Base-by-base conservation (phyloP, 2,888 invertebrate genomes). In the Mesorhabditis sp. region DNA sequence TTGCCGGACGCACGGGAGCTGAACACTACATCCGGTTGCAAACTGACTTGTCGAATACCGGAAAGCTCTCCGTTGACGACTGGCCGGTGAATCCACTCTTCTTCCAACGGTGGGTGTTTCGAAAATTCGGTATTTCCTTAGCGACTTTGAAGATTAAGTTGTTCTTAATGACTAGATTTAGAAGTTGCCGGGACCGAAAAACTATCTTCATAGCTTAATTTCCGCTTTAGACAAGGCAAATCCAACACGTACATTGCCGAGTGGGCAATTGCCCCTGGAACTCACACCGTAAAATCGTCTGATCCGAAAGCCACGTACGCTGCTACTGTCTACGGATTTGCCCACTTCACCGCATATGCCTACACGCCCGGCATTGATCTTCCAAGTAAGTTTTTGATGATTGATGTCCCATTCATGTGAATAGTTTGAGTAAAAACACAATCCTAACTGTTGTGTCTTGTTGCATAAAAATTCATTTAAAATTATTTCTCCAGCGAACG, bases 81-180 rank as follows among this genome's bases (percentile, higher is more conserved):
- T 50, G 58, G 58, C 10, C n/a, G 58, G 58, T 50, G 58, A 50
- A n/a, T n/a, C 58, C 58, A 50, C 58, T 50, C n/a, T 50, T 50
- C 58, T 50, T 13, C 58, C 58, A 50, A 50, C 7, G 58, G 58
- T 50, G 7, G 2, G 58, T 50, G 58, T 2, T 1, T 28, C 28
- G 28, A 28, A 28, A 28, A 28, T n/a, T n/a, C n/a, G n/a, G n/a
- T n/a, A n/a, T n/a, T n/a, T n/a, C n/a, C n/a, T n/a, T n/a, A n/a
- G n/a, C n/a, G n/a, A n/a, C n/a, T n/a, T n/a, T n/a, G n/a, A n/a
- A n/a, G n/a, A n/a, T n/a, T n/a, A n/a, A n/a, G n/a, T n/a, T n/a
- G n/a, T n/a, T n/a, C n/a, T n/a, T n/a, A n/a, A n/a, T n/a, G n/a
- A n/a, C n/a, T n/a, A n/a, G n/a, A n/a, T n/a, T n/a, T n/a, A n/a